Conservation (phyloP, 2,888 invertebrate genomes). For the Octonoba sinensis region DNA sequence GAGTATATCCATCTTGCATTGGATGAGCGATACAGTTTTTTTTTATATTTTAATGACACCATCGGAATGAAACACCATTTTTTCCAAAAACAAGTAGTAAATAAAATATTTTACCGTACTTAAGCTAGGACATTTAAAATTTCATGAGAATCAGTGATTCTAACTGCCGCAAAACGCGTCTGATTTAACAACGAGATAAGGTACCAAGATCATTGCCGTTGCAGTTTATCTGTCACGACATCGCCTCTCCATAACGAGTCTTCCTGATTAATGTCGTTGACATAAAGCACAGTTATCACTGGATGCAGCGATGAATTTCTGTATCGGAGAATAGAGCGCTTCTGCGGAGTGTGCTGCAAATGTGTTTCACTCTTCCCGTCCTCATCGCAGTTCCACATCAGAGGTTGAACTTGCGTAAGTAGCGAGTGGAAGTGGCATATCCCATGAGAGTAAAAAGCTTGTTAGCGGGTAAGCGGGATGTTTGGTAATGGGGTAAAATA, state of each 20-base stretch:
- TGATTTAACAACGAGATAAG: too few species aligned
- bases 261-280: constrained; percentile 37
- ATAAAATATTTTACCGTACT: background rate
- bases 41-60: too few species aligned
- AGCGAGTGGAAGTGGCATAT: constrained; percentile 38
- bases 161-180: too few species aligned
- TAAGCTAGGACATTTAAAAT: background rate
- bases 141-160: background rate
- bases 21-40: too few species aligned
- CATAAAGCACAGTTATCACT: constrained; percentile 19
- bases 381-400: constrained; percentile 32
- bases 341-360: too few species aligned
- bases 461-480: too few species aligned
- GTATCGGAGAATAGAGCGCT: constrained; percentile 32
- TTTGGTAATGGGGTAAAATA: too few species aligned
- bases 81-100: background rate
- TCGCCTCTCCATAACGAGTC: constrained; percentile 16
- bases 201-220: background rate
- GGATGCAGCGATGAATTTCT: constrained; percentile 3
- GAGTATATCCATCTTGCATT: too few species aligned
- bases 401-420: constrained; percentile 6
- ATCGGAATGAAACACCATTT: background rate
- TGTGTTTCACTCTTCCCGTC: background rate
- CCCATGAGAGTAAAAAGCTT: constrained; percentile 1
- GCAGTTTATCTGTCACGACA: constrained; percentile 41